phyloP scores from a whole-genome alignment of 2,113 vertebrate genomes.

The Polypterus senegalus region DNA sequence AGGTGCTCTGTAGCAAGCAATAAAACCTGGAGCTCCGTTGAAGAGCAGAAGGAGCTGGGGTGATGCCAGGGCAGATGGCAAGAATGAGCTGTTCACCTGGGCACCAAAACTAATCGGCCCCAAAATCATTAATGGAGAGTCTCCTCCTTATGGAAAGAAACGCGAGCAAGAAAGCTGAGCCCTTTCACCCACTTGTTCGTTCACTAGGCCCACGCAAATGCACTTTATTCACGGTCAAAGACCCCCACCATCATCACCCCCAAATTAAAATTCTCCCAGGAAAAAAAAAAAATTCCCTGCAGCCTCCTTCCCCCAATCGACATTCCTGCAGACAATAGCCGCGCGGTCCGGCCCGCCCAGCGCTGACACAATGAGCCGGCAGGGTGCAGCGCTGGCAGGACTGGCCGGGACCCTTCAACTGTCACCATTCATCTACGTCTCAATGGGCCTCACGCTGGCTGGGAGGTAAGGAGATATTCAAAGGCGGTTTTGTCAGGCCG shows the following conservation, averaged over 20 bases:
- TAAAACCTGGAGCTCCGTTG: too few species aligned
- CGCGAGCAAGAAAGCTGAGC: too few species aligned
- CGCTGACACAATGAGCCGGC: conserved; percentile 16
- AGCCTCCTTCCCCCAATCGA: not conserved
- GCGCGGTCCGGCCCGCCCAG: conserved; percentile 23
- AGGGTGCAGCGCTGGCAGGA: conserved; percentile 19
- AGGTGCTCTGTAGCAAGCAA: too few species aligned
- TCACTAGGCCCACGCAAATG: conserved; percentile 15
- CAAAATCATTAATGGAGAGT: too few species aligned
- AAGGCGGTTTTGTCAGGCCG: conserved; percentile 18
- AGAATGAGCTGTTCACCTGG: too few species aligned
- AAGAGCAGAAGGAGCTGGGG: not conserved
- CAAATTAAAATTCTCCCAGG: conserved; percentile 13
- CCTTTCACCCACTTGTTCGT: conserved; percentile 1
- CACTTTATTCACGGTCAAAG: conserved; percentile 8
- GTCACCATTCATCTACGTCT: conserved; percentile 21
- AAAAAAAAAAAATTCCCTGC: not conserved
- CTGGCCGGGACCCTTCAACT: conserved; percentile 22
- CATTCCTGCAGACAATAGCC: conserved; percentile 18
- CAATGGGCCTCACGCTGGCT: conserved; percentile 33
- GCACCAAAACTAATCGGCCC: too few species aligned
- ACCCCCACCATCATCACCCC: conserved; percentile 9
- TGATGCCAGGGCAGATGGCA: too few species aligned
- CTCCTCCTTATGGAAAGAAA: too few species aligned
- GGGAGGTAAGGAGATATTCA: conserved; percentile 33